Percentiles rank a stretch among this genome's conserved stretches.
phyloP scores from a whole-genome alignment of 35 echinoderm and acorn worm species.

The Apostichopus californicus region DNA sequence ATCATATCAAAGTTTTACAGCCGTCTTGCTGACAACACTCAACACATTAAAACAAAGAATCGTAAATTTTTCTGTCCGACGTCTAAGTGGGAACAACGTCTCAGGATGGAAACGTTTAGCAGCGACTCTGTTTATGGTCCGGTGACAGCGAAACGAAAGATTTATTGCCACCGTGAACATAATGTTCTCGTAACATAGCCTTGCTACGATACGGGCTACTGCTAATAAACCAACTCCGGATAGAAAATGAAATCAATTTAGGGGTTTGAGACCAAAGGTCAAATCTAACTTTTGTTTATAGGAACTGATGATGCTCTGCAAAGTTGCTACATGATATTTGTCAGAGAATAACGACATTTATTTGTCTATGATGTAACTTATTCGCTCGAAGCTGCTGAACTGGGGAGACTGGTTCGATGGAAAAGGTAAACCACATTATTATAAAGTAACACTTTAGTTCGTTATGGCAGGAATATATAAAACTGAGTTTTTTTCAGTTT shows the following conservation, averaged over 20 bases:
- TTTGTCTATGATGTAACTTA: background rate
- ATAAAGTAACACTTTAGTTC: too few species aligned
- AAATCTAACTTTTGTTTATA: background rate
- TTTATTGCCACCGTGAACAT: slow-evolving; percentile 39
- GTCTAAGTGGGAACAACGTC: slow-evolving; percentile 40
- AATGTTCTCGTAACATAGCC: slow-evolving; percentile 23
- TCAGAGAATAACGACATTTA: background rate
- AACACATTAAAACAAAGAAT: slow-evolving; percentile 53
- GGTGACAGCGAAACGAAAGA: slow-evolving; percentile 9
- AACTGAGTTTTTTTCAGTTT: too few species aligned
- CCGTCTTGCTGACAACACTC: slow-evolving; percentile 44
- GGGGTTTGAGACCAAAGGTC: slow-evolving; percentile 6
- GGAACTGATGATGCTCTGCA: background rate
- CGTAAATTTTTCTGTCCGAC: slow-evolving; percentile 47
- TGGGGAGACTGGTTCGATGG: too few species aligned
- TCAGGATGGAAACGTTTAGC: slow-evolving; percentile 29
- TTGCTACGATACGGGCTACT: slow-evolving; percentile 42
- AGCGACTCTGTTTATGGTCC: slow-evolving; percentile 33
- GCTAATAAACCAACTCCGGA: slow-evolving; percentile 45
- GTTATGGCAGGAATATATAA: too few species aligned
- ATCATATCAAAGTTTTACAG: slow-evolving; percentile 43
- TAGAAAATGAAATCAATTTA: slow-evolving; percentile 36
- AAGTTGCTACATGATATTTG: slow-evolving; percentile 26
- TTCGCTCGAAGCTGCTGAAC: too few species aligned
- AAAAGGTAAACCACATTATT: too few species aligned